Conservation (phyloP, 2,113 vertebrate species). For the Tapirus terrestris region DNA sequence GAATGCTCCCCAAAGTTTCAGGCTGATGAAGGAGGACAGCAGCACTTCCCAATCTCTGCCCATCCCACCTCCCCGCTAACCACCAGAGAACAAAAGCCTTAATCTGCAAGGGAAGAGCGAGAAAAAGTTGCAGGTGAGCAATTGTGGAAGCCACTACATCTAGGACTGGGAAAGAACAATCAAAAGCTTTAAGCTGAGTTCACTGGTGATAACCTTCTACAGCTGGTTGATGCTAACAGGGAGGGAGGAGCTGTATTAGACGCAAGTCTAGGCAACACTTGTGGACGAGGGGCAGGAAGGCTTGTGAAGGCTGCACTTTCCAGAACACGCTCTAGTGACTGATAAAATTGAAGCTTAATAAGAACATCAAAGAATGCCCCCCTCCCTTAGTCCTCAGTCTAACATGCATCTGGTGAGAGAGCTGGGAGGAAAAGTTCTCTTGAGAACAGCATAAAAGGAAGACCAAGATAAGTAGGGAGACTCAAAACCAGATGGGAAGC, state of each 20-base stretch:
- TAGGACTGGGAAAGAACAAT: background rate
- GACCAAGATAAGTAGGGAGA: background rate
- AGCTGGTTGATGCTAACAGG: too few relatives aligned
- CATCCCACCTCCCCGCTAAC: too few relatives aligned
- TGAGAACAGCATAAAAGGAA: background rate
- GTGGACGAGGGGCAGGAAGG: background rate
- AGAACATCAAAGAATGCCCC: background rate
- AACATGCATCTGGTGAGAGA: background rate
- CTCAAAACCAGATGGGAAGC: background rate
- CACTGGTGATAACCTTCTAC: background rate
- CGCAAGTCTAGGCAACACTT: too few relatives aligned
- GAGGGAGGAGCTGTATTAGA: background rate
- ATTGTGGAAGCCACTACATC: too few relatives aligned
- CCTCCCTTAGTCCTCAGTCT: background rate
- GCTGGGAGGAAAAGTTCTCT: background rate
- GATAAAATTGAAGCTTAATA: background rate
- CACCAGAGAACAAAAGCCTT: background rate
- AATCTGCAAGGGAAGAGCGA: too few relatives aligned
- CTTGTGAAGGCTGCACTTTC: background rate
- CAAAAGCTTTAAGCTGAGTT: background rate
- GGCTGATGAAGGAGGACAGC: background rate
- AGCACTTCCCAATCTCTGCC: background rate
- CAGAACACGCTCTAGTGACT: background rate
- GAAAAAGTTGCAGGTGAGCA: too few relatives aligned
- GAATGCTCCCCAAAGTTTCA: background rate